These are phyloP conservation scores for Notolepis coatsorum DNA, from an alignment of 2,797 vertebrate genomes.

Conservation along the genomic window DNA sequence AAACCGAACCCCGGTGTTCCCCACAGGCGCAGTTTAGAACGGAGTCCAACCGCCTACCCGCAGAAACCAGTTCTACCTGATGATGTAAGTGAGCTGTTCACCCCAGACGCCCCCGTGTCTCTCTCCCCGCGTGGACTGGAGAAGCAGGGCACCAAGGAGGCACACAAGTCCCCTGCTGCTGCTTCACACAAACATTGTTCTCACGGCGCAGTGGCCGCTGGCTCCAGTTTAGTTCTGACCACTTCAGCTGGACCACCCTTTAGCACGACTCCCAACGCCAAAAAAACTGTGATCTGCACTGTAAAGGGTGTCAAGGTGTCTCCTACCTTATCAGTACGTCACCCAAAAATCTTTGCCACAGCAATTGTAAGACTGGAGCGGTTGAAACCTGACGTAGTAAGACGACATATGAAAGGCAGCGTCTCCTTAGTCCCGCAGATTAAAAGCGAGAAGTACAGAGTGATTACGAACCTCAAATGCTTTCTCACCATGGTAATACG, in stretches of 20 bases:
- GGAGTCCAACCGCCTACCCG: conserved; percentile 29
- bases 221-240: conserved; percentile 1
- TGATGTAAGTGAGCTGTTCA: conserved; percentile 57
- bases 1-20: conserved; percentile 23
- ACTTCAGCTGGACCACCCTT: conserved; percentile 3
- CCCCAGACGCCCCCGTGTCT: conserved; percentile 63
- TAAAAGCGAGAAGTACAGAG: conserved; percentile 16
- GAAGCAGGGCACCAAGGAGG: conserved; percentile 31
- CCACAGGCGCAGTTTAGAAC: conserved; percentile 10
- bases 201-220: neutral
- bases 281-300: neutral
- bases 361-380: conserved; percentile 42
- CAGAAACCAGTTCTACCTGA: conserved; percentile 20
- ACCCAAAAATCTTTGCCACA: neutral
- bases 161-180: neutral
- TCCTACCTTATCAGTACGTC: neutral
- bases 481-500: neutral
- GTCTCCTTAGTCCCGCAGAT: neutral
- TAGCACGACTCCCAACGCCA: conserved; percentile 14
- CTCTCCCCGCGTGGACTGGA: conserved; percentile 22
- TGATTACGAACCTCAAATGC: conserved; percentile 11
- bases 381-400: conserved; percentile 38
- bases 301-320: neutral
- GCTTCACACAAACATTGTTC: conserved; percentile 22
- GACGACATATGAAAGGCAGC: conserved; percentile 10